Base-by-base conservation (phyloP, 2,888 invertebrate species). In the Pyralis farinalis region DNA sequence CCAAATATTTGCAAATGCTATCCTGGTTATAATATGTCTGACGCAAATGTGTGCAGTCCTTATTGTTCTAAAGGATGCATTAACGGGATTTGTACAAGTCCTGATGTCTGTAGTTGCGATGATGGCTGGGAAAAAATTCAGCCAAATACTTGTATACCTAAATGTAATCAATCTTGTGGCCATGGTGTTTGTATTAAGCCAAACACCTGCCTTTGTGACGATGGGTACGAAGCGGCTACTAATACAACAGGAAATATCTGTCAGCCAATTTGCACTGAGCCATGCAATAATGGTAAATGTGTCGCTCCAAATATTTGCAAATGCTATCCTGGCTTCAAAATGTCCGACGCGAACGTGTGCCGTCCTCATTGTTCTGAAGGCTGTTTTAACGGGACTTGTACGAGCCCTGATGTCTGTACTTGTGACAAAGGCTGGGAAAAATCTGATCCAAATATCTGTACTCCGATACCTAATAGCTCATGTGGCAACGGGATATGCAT, bases 211-310 rank as follows among this genome's bases (percentile, higher is more conserved):
- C 12, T 7, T 6, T 40, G 40, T 25, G 8, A 16, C 4, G 3
- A 16, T 16, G 16, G 36, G 1, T 29, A 29, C 1, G 11, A 29
- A 10, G 12, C 16, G 4, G 4, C 3, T 3, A 16, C 16, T 3
- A 16, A 16, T 16, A 3, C 16, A 16, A 16, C 16, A 3, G 16
- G 16, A 16, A 20, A 36, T 16, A 36, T 7, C 7, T 90, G 90
- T 45, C 65, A 68, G 36, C 89, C 90, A 0, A 50, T 77, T 11
- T 90, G 90, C 41, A 11, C 40, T 3, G 63, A 66, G 6, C 70
- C 71, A 28, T 90, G 90, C 37, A 60, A 65, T 7, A 86, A 90
- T 51, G 90, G 86, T 7, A 51, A 44, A 7, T 91, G 91, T 51
- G 64, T 76, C 0, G 78, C 75, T 0, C 90, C 90, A 1, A 71